Evolutionary conservation across 1,140 invertebrate genomes (phyloP), one percentile per base, ranked within the genome.

Genomic region (Drosophila mojavensis): DNA sequence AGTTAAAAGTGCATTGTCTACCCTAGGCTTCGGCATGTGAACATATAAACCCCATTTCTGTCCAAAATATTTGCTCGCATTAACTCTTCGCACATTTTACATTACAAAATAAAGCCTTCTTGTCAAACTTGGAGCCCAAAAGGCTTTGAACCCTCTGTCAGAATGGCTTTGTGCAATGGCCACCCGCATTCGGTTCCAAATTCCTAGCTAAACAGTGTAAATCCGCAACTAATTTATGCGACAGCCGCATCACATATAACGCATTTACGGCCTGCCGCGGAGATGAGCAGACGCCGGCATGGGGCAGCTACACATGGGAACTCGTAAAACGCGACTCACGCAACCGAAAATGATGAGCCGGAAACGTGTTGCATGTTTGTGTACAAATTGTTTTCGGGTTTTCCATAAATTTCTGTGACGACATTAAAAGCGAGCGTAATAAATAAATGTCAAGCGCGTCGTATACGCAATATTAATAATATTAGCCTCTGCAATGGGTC

Each of bases 391-490:
- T 86, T 86, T 85, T 76, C 24, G 53, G 59, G 67, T 36, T 79
- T 77, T 51, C 67, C 79, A 78, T 88, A 89, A 88, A 79, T 89
- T 79, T 86, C 77, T 79, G 69, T 69, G 73, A 61, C 55, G 76
- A 56, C 73, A 74, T 88, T 88, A 63, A 70, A 58, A 47, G 63
- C 72, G 59, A 39, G 54, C 60, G 43, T 70, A 71, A 79, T 88
- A 86, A 88, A 79, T 83, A 83, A 86, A 78, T 53, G 60, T 70
- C 59, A 71, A 65, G 71, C 39, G 55, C 60, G 72, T 73, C 83
- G 83, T 88, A 88, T 86, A 78, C 83, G 83, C 69, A 79, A 88
- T 83, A 77, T 88, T 62, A 65, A 56, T 55, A 59, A 61, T 67
- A 68, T 55, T 50, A 62, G 53, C 13, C 36, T 5, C 43, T 47